Base-by-base conservation (phyloP, 1,140 invertebrate genomes). In the Anoplophora glabripennis region DNA sequence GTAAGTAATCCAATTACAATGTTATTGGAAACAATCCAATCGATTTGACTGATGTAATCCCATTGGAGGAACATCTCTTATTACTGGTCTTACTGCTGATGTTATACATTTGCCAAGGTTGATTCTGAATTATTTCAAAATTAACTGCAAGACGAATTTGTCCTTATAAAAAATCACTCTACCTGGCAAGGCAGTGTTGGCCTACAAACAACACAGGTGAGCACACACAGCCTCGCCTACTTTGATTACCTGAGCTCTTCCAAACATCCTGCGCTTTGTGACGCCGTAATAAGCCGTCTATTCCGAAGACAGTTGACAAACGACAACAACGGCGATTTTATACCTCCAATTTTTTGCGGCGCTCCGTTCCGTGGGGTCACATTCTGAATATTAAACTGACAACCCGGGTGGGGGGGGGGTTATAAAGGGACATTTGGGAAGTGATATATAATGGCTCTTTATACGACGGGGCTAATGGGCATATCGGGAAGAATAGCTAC, bases 191-290 rank as follows among this genome's bases (percentile, higher is more conserved):
- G 21, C 21, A 28, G 21, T 28, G 21, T 28, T 28, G 21, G 8
- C 46, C 14, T 33, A 33, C 28, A 21, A 17, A 48, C 46, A 48
- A 12, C 21, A 48, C 21, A 64, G 57, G 53, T 59, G 57, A 59
- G 62, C 57, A 64, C 53, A 64, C 62, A 64, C 33, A 44, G 45
- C 51, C 37, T 59, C 37, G 36, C 36, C 41, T 45, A 53, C 33
- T 62, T 62, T 57, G 54, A 62, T 62, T 67, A 67, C 65, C 65
- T 67, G 65, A 61, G 53, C 53, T 55, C 63, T 63, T 54, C 58
- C 61, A 67, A 67, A 67, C 65, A 67, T 67, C 65, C 65, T 67
- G 65, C 52, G 64, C 62, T 67, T 67, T 67, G 62, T 67, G 65
- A 49, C 53, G 52, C 57, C 65, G 59, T 67, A 67, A 67, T 67